phyloP scores from a whole-genome alignment of 2,797 vertebrate genomes.

The Semaprochilodus insignis region DNA sequence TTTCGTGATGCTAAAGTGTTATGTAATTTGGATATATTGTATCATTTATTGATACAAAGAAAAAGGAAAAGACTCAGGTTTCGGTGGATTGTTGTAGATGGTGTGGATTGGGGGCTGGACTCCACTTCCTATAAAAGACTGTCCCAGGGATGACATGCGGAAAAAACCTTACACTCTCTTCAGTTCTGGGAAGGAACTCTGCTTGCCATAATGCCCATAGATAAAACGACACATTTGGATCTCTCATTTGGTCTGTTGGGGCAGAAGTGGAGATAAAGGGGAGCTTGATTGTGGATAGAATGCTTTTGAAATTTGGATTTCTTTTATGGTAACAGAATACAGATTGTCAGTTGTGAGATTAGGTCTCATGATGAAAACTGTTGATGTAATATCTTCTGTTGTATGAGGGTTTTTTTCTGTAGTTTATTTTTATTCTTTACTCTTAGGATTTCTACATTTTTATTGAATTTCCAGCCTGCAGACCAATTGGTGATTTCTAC shows the following conservation, averaged over 20 bases:
- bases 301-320: not conserved
- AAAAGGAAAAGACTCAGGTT: not conserved
- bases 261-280: not conserved
- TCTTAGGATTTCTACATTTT: not conserved
- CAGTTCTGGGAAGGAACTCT: conserved; percentile 14
- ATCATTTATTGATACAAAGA: not conserved
- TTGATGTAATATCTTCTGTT: not conserved
- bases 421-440: too few relatives aligned
- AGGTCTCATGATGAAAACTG: not conserved
- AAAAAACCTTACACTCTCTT: not conserved
- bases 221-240: not conserved
- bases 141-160: not conserved
- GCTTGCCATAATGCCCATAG: not conserved
- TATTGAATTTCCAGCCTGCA: not conserved
- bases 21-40: not conserved
- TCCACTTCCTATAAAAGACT: not conserved
- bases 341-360: not conserved
- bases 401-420: too few relatives aligned
- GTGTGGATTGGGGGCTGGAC: not conserved
- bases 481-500: not conserved
- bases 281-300: not conserved
- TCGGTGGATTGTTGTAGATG: not conserved
- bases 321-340: not conserved
- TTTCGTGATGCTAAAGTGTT: not conserved
- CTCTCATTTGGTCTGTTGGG: not conserved